Percentiles rank a stretch among this genome's conserved stretches.
These are phyloP conservation scores for Epizoanthus scotinus DNA, from an alignment of 92 coral and sea anemone species.

Conservation along the genomic window DNA sequence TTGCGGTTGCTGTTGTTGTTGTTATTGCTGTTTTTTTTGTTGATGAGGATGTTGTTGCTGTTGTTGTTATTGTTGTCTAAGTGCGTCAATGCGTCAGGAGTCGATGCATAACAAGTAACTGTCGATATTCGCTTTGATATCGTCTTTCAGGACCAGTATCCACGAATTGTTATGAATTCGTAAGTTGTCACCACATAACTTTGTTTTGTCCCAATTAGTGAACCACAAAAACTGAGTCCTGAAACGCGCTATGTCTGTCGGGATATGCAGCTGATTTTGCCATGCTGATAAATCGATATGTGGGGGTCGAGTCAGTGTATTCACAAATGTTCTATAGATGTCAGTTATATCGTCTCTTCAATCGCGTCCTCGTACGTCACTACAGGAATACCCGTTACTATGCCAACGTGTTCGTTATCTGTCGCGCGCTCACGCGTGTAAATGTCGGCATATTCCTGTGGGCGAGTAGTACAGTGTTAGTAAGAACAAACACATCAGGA, in stretches of 20 bases:
- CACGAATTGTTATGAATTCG: no score
- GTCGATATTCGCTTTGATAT: no score
- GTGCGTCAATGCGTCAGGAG: no score
- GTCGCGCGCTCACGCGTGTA: slow-evolving; percentile 47
- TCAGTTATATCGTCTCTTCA: slow-evolving; percentile 32
- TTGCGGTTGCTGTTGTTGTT: no score
- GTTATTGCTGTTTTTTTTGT: no score
- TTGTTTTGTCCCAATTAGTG: no score
- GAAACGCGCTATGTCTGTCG: neutral
- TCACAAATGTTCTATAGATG: neutral
- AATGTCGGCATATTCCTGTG: slow-evolving; percentile 78
- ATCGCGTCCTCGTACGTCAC: slow-evolving; percentile 31
- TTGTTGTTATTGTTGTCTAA: no score
- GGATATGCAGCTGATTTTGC: neutral
- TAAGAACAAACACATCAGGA: neutral
- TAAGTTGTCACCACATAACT: no score
- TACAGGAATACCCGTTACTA: slow-evolving; percentile 14
- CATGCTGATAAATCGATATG: neutral
- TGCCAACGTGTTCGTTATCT: neutral
- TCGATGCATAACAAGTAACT: no score
- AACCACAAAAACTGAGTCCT: no score
- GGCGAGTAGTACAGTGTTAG: slow-evolving; percentile 38
- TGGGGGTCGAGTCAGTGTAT: neutral
- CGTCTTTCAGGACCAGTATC: no score
- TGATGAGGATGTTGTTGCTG: no score